phyloP scores from a whole-genome alignment of 2,113 vertebrate species.

The Tetraodon nigroviridis region DNA sequence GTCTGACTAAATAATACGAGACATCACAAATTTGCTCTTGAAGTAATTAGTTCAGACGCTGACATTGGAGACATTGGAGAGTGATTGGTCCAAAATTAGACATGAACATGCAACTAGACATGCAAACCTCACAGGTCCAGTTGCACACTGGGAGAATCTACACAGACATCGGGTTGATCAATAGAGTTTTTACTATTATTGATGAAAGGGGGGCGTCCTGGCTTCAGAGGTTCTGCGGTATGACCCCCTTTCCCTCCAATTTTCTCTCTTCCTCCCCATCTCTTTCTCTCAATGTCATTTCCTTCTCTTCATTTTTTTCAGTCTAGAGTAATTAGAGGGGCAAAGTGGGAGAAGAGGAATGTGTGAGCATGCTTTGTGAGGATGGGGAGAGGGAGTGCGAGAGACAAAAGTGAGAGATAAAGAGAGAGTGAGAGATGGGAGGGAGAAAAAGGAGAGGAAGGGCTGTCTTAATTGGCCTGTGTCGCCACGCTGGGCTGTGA shows the following conservation, averaged over 20 bases:
- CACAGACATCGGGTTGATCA: slow-evolving; percentile 31
- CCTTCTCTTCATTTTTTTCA: slow-evolving; percentile 69
- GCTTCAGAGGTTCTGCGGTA: slow-evolving; percentile 50
- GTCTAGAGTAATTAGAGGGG: slow-evolving; percentile 76
- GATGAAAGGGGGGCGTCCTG: slow-evolving; percentile 45
- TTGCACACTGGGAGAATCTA: too few species aligned
- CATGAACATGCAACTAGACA: too few species aligned
- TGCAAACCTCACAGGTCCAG: too few species aligned
- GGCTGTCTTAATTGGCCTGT: slow-evolving; percentile 68
- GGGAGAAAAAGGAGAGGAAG: slow-evolving; percentile 58
- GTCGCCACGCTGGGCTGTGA: slow-evolving; percentile 64
- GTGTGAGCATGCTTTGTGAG: slow-evolving; percentile 71
- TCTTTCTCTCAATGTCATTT: slow-evolving; percentile 64
- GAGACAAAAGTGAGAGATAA: slow-evolving; percentile 56
- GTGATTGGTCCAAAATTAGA: too few species aligned
- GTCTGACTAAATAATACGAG: slow-evolving; percentile 28
- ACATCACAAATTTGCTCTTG: slow-evolving; percentile 37
- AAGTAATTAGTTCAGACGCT: slow-evolving; percentile 20
- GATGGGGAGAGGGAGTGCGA: slow-evolving; percentile 52
- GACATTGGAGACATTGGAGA: too few species aligned
- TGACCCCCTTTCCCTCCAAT: slow-evolving; percentile 69
- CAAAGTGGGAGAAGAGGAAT: slow-evolving; percentile 71
- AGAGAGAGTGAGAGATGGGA: slow-evolving; percentile 51
- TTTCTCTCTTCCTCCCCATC: slow-evolving; percentile 55
- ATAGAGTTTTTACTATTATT: slow-evolving; percentile 45